Conservation (phyloP, 2,888 invertebrate genomes). For the Chrysolina oricalcia region DNA sequence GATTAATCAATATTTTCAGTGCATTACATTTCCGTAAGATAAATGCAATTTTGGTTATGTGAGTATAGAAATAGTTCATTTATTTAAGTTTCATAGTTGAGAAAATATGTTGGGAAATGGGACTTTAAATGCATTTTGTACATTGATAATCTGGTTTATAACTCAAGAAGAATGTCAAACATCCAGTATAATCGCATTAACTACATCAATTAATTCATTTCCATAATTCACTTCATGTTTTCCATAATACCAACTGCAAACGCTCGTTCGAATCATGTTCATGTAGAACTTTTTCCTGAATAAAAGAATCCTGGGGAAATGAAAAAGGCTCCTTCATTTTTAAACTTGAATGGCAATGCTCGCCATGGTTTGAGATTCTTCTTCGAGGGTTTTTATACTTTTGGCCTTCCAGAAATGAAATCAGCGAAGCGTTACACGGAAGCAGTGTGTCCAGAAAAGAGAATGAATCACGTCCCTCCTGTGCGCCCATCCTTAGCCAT, state of each 20-base stretch:
- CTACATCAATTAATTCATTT: not conserved
- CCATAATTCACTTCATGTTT: not conserved
- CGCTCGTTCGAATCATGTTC: not conserved
- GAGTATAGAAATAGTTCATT: too few species aligned
- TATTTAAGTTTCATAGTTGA: too few species aligned
- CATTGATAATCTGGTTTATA: not conserved
- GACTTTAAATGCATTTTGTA: not conserved
- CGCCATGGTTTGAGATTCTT: constrained; percentile 1
- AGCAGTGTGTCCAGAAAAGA: constrained; percentile 55
- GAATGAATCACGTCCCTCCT: constrained; percentile 60
- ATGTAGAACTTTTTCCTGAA: constrained; percentile 5
- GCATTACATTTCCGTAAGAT: too few species aligned
- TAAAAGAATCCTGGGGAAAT: not conserved
- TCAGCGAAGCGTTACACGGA: constrained; percentile 44
- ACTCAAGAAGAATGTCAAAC: not conserved
- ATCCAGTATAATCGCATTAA: not conserved
- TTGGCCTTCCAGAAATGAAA: constrained; percentile 30
- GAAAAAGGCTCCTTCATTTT: constrained; percentile 8
- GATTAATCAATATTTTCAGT: too few species aligned
- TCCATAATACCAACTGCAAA: not conserved
- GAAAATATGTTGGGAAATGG: not conserved
- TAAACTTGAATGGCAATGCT: constrained; percentile 4
- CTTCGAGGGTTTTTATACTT: constrained; percentile 1
- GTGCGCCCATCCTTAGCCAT: constrained; percentile 33
- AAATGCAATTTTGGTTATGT: too few species aligned